Base-by-base conservation (phyloP, 1,140 invertebrate species). In the Drosophila funebris region DNA sequence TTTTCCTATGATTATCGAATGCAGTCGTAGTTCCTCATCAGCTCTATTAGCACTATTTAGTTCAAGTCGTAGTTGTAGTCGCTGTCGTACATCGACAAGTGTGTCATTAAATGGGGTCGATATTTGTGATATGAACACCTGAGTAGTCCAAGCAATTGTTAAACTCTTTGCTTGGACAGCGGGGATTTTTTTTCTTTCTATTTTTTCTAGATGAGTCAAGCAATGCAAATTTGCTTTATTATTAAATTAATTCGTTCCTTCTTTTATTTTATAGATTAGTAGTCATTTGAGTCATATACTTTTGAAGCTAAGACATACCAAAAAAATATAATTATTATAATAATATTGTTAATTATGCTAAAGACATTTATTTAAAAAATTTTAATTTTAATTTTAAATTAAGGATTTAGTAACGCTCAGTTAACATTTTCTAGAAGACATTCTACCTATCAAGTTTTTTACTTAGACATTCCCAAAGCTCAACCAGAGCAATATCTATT, bases 81-180 rank as follows among this genome's bases (percentile, higher is more conserved):
- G 22, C 27, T 2, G 43, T 7, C 13, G 13, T 57, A 44, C 33
- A 2, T 31, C 46, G 22, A 69, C 46, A 64, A 77, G 60, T 64
- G 37, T 54, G 24, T 52, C 9, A 2, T 39, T 46, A 79, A 76
- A 61, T 84, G 81, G 80, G 80, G 69, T 73, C 77, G 76, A 37
- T 31, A 24, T 72, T 72, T 79, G 62, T 79, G 66, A 36, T 66
- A n/a, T 36, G 29, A 43, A 76, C 81, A 85, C 81, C 76, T 80
- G 63, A 62, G 44, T 48, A 61, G 44, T 48, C 22, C 13, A 3
- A 29, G 44, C n/a, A 27, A 27, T 13, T 18, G 11, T 11, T 24
- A n/a, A 46, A 46, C 8, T 46, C 11, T n/a, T 20, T 6, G 9
- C n/a, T n/a, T n/a, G n/a, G n/a, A n/a, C n/a, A n/a, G n/a, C n/a